Base-by-base conservation (phyloP, 2,888 invertebrate species). In the Rosalia funebris region DNA sequence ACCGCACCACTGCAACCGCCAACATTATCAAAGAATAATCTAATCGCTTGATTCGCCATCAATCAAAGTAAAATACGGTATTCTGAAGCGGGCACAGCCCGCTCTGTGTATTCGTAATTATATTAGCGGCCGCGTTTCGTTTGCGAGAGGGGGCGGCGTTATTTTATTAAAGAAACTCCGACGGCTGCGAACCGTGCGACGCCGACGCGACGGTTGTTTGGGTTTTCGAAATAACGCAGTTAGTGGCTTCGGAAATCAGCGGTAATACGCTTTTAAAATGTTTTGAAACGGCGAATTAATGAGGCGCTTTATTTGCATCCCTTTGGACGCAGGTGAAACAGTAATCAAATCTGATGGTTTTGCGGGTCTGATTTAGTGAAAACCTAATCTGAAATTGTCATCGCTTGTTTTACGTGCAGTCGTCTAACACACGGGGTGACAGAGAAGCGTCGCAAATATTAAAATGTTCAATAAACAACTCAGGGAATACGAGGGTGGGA, bases 61-160 rank as follows among this genome's bases (percentile, higher is more conserved):
- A 65, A 65, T 65, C 61, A 62, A 57, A 62, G 59, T 62, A 65
- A 65, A 65, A 65, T 65, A 60, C 57, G 58, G 59, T 56, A 54
- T 59, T 60, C 52, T 61, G 57, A 44, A 53, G 47, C 48, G 45
- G 37, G 32, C 32, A 44, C 37, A 19, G 19, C 2, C 12, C 17
- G 37, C 16, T 36, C 1, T 19, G 48, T 64, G 53, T 57, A 41
- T 53, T 34, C 42, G 46, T 65, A 65, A 65, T 62, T 57, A 34
- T 54, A 41, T 65, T 62, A 65, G 54, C 45, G 45, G 19, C 54
- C 41, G 36, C 59, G 31, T 45, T 55, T 32, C 54, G 53, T 52
- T 61, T 64, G 54, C 34, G 11, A 5, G n/a, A 16, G 36, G 16
- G 50, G 34, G 36, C 1, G 9, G 34, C 46, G 47, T 59, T 59